These are phyloP conservation scores for Amphipoea oculea DNA, from an alignment of 2,888 invertebrate genomes.

Conservation along the genomic window DNA sequence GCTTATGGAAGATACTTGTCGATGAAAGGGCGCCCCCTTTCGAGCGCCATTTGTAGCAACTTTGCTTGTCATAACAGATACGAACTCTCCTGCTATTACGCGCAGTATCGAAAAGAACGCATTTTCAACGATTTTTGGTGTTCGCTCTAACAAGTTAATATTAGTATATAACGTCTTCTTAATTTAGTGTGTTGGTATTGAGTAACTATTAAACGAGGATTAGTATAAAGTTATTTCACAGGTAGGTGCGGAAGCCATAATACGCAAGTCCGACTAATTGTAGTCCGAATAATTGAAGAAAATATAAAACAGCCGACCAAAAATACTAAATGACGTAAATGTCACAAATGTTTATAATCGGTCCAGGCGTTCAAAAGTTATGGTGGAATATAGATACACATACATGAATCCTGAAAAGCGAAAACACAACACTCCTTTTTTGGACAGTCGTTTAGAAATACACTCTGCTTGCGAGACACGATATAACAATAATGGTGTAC, in stretches of 20 bases:
- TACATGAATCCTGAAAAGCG: too few species aligned
- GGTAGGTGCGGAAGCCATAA: not conserved
- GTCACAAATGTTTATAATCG: not conserved
- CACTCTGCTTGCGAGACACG: too few species aligned
- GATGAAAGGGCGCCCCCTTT: too few species aligned
- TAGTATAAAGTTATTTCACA: not conserved
- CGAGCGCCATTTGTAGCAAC: too few species aligned
- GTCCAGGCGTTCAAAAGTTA: not conserved
- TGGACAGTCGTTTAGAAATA: too few species aligned
- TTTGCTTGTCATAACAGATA: too few species aligned
- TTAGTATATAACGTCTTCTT: not conserved
- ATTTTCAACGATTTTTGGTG: not conserved
- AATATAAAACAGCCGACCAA: not conserved
- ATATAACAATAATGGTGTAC: not conserved
- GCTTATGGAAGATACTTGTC: too few species aligned
- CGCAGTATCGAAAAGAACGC: not conserved
- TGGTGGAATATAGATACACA: too few species aligned
- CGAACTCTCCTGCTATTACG: too few species aligned
- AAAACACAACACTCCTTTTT: not conserved
- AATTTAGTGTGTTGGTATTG: not conserved
- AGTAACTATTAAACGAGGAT: not conserved
- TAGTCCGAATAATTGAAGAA: not conserved
- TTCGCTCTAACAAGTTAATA: not conserved
- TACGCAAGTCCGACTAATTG: not conserved
- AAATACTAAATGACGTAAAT: not conserved